phyloP scores from a whole-genome alignment of 1,140 invertebrate genomes.

The Pomacea maculata region DNA sequence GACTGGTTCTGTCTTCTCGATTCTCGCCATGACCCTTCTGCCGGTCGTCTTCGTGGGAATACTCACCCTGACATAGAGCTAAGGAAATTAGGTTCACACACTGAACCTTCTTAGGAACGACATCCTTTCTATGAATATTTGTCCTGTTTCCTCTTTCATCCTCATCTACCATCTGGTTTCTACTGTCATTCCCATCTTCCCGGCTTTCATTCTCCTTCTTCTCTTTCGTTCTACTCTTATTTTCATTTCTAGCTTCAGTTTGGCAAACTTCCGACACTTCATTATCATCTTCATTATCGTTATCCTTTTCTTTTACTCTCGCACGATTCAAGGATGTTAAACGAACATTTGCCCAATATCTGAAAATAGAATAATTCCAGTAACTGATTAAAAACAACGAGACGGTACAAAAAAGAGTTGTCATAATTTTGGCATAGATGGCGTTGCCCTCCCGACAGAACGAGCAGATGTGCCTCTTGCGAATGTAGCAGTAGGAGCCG shows the following conservation, averaged over 20 bases:
- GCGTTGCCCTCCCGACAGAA: not conserved
- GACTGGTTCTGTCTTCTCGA: too few relatives aligned
- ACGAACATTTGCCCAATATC: not conserved
- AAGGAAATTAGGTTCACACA: too few relatives aligned
- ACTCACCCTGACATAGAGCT: too few relatives aligned
- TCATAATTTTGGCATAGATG: not conserved
- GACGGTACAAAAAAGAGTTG: not conserved
- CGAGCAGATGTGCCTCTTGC: slow-evolving; percentile 5
- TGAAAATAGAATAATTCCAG: slow-evolving; percentile 6
- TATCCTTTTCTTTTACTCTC: not conserved
- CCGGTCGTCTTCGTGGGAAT: too few relatives aligned
- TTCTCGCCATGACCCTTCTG: too few relatives aligned
- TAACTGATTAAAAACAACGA: not conserved
- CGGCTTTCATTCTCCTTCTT: not conserved
- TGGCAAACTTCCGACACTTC: not conserved
- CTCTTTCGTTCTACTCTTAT: not conserved
- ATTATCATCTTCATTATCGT: not conserved
- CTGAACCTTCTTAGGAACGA: too few relatives aligned
- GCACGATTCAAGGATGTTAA: not conserved
- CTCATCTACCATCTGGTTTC: not conserved
- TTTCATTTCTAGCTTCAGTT: not conserved
- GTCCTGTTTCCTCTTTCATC: too few relatives aligned
- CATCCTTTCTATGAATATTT: too few relatives aligned
- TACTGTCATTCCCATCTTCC: not conserved
- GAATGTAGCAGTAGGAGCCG: slow-evolving; percentile 6